A percentile compares a stretch with the other conserved stretches of the same genome.
Evolutionary conservation across 2,113 vertebrate species (phyloP).

Genomic region (Ophthalmolycus amberensis): DNA sequence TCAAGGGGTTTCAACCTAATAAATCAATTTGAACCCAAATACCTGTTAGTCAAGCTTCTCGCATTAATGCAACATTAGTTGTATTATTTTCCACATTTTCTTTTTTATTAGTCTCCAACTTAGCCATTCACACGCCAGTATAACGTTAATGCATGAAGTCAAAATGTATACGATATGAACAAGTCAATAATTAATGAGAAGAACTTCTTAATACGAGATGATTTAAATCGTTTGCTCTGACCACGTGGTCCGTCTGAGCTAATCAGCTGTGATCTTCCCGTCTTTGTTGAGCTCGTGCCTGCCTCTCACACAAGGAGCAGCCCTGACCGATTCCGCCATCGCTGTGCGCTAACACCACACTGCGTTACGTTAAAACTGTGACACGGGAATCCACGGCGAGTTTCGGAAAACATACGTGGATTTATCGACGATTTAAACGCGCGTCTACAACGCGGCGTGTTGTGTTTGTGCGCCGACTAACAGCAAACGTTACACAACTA

Average conservation of each 20-base stretch:
- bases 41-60: not conserved
- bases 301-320: constrained; percentile 26
- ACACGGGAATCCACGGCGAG: fast-evolving
- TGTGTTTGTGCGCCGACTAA: not conserved
- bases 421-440: no score
- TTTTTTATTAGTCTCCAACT: not conserved
- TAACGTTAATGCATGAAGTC: not conserved
- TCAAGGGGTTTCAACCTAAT: not conserved
- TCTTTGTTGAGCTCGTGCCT: constrained; percentile 77
- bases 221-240: not conserved
- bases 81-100: not conserved
- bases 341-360: not conserved
- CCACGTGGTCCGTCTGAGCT: constrained; percentile 49
- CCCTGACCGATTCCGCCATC: constrained; percentile 39
- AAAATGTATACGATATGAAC: not conserved
- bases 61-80: not conserved
- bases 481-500: not conserved
- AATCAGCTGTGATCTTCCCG: constrained; percentile 50
- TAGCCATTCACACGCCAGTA: not conserved
- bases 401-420: fast-evolving
- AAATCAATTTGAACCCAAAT: not conserved
- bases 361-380: not conserved
- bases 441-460: not conserved
- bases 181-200: not conserved
- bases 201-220: not conserved